A percentile compares a stretch with the other conserved stretches of the same genome.
Conservation (phyloP, 2,888 invertebrate genomes). For the Leucophora obtusa region DNA sequence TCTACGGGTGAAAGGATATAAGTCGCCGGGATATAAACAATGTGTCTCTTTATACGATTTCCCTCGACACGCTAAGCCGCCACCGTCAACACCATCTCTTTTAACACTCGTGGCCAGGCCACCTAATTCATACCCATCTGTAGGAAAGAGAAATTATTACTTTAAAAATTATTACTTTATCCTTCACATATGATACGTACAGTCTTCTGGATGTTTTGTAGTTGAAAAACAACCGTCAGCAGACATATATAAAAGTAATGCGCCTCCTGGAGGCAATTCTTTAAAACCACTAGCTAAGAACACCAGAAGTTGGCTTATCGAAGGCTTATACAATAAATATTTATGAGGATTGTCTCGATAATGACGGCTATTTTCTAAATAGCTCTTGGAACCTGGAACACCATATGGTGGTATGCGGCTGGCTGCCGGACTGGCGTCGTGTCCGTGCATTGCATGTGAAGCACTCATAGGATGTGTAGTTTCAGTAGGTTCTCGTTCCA, state of each 20-base stretch:
- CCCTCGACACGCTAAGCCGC: slow-evolving; percentile 77
- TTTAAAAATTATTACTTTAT: background rate
- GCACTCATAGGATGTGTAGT: slow-evolving; percentile 84
- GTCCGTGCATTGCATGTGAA: slow-evolving; percentile 78
- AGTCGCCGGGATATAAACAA: slow-evolving; percentile 94
- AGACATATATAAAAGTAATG: slow-evolving; percentile 93
- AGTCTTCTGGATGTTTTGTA: slow-evolving; percentile 92
- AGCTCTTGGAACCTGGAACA: slow-evolving; percentile 80
- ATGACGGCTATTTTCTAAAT: slow-evolving; percentile 86
- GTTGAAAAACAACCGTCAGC: slow-evolving; percentile 93
- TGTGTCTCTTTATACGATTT: slow-evolving; percentile 83
- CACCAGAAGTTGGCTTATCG: slow-evolving; percentile 94
- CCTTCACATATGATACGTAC: slow-evolving; percentile 80
- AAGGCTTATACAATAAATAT: slow-evolving; percentile 96
- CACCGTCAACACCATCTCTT: slow-evolving; percentile 82
- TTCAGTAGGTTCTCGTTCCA: slow-evolving; percentile 94
- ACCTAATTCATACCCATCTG: slow-evolving; percentile 93
- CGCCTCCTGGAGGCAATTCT: slow-evolving; percentile 94
- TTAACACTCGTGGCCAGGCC: slow-evolving; percentile 94
- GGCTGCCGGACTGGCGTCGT: slow-evolving; percentile 79
- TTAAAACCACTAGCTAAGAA: slow-evolving; percentile 95
- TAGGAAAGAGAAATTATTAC: slow-evolving; percentile 64
- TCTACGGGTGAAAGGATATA: slow-evolving; percentile 94
- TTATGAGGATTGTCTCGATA: slow-evolving; percentile 96
- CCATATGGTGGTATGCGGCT: slow-evolving; percentile 80